Evolutionary conservation across 2,113 vertebrate genomes (phyloP), one percentile per base, ranked within the genome.

Genomic region (Saguinus midas): DNA sequence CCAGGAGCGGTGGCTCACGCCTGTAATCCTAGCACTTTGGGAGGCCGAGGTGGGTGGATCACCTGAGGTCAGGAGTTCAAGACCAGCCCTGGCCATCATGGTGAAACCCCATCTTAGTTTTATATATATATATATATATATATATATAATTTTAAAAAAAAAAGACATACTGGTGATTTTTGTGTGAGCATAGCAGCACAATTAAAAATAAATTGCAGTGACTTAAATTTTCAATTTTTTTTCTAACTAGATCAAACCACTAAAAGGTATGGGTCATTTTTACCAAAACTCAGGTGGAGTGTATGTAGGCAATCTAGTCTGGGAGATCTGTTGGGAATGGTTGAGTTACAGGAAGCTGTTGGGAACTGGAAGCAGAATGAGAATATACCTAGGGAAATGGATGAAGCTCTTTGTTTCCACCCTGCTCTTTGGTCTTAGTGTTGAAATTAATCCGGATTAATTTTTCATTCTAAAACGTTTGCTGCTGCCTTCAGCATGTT

Each of bases 361-460:
- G 73, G 17, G 66, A 66, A 58, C 79, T 95, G 16, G n/a, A 97
- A 92, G 66, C n/a, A 94, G n/a, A 79, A 45, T 55, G 86, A 92
- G 79, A 70, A 48, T 45, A 66, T 20, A 52, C 17, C 32, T 29
- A 29, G 43, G 37, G 35, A 76, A 66, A 35, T 32, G 11, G 88
- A 8, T 48, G 55, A n/a, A 32, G 12, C 3, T 9, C 70, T 70
- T 84, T 58, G 32, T 95, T 87, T 78, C 20, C 17, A 27, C 21
- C 1, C 2, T 84, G 16, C 58, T 92, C 1, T 75, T 88, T 79
- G 73, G 37, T 80, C 50, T 93, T 73, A 48, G 35, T n/a, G 72
- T 91, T 78, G 27, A 87, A 32, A 21, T 92, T 11, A 20, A 0
- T 92, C 81, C 91, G 32, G 32, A 58, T 82, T 90, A n/a, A n/a